Percentiles rank a stretch among this genome's conserved stretches.
phyloP scores from a whole-genome alignment of 2,113 vertebrate genomes.

The Phylloscopus trochilus region DNA sequence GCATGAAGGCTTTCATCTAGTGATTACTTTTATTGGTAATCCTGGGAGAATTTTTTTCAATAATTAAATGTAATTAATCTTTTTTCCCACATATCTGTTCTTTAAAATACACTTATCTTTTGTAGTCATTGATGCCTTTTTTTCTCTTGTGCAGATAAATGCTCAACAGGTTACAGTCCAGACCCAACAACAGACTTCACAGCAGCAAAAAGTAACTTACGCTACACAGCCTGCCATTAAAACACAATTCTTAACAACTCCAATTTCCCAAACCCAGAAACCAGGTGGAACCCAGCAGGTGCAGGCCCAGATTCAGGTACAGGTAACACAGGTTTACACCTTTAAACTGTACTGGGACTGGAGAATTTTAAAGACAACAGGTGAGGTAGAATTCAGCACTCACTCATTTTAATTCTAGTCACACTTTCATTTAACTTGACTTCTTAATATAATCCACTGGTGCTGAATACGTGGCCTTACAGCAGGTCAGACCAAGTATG shows the following conservation, averaged over 20 bases:
- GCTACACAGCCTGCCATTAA: slow-evolving; percentile 88
- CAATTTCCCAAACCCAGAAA: slow-evolving; percentile 88
- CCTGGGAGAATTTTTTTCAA: background rate
- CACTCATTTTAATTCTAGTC: background rate
- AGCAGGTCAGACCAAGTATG: background rate
- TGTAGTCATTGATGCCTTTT: background rate
- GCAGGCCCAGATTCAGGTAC: slow-evolving; percentile 86
- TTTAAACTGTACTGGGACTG: background rate
- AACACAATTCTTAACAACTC: slow-evolving; percentile 89
- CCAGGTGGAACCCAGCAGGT: slow-evolving; percentile 86
- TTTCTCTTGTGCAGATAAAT: slow-evolving; percentile 61
- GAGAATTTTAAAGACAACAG: background rate
- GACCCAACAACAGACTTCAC: slow-evolving; percentile 78
- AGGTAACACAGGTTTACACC: background rate
- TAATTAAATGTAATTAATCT: background rate
- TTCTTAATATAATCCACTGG: background rate
- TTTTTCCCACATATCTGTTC: background rate
- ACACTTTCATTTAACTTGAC: background rate
- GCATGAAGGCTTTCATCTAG: background rate
- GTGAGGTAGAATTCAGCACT: background rate
- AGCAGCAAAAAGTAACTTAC: slow-evolving; percentile 91
- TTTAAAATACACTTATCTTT: background rate
- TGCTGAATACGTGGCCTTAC: background rate
- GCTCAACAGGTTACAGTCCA: slow-evolving; percentile 86
- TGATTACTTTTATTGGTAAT: background rate